Conservation (phyloP, 1,140 invertebrate species). For the Bombyx mandarina region DNA sequence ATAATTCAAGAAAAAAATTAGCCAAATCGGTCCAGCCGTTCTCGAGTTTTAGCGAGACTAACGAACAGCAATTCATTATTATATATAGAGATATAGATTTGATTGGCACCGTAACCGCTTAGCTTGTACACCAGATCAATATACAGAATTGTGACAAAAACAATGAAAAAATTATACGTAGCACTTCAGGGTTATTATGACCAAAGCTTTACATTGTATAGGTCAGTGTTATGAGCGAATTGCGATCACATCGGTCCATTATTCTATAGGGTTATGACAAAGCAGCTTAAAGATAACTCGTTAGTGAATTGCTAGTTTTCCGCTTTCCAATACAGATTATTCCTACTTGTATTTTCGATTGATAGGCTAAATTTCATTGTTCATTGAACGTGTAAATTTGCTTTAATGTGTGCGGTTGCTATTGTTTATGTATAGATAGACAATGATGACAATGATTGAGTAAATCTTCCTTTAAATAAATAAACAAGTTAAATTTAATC, state of each 20-base stretch:
- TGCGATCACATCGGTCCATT: constrained; percentile 38
- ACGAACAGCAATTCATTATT: too few relatives aligned
- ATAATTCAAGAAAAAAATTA: too few relatives aligned
- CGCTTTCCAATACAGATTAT: constrained; percentile 5
- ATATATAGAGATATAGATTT: too few relatives aligned
- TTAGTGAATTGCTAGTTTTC: constrained; percentile 40
- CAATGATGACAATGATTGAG: neutral
- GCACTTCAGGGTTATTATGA: too few relatives aligned
- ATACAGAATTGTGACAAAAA: too few relatives aligned
- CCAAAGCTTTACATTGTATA: constrained; percentile 4
- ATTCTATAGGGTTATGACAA: constrained; percentile 36
- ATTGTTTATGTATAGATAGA: neutral
- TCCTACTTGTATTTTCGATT: constrained; percentile 2
- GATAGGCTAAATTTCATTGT: neutral
- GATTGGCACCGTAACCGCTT: too few relatives aligned
- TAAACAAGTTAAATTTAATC: neutral
- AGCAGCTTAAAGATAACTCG: constrained; percentile 61
- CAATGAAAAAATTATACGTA: too few relatives aligned
- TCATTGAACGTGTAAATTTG: neutral
- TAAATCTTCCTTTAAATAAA: neutral
- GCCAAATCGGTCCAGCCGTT: too few relatives aligned
- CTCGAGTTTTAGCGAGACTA: too few relatives aligned
- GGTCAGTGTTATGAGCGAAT: constrained; percentile 31
- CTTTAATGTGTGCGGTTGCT: neutral
- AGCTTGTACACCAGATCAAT: too few relatives aligned